Conservation (phyloP, 2,113 vertebrate genomes). For the Oryzias celebensis region DNA sequence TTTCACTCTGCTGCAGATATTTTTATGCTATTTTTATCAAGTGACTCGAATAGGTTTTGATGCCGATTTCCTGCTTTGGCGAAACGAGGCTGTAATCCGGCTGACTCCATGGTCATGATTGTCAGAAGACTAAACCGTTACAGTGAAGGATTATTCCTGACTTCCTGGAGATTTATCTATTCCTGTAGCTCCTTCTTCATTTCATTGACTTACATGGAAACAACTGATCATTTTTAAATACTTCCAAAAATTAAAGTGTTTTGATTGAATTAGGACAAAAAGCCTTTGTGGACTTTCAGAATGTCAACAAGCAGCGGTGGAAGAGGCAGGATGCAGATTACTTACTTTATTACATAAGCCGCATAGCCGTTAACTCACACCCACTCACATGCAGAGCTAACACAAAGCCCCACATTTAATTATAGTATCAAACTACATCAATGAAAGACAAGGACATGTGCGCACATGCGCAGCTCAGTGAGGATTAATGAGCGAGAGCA, state of each 20-base stretch:
- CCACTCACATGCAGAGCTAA: constrained; percentile 5
- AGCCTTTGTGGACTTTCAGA: constrained; percentile 33
- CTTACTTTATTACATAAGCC: constrained; percentile 28
- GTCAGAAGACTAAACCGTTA: constrained; percentile 25
- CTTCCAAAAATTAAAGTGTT: constrained; percentile 40
- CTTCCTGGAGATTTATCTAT: constrained; percentile 1
- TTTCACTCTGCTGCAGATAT: constrained; percentile 54
- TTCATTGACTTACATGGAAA: not conserved
- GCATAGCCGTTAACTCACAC: not conserved
- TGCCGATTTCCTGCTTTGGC: constrained; percentile 48
- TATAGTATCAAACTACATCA: constrained; percentile 14
- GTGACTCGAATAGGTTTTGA: constrained; percentile 34
- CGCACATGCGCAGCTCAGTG: constrained; percentile 16
- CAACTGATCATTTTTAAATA: constrained; percentile 4
- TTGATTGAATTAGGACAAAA: constrained; percentile 43
- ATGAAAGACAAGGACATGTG: constrained; percentile 11
- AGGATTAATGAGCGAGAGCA: constrained; percentile 31
- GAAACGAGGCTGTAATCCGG: constrained; percentile 43
- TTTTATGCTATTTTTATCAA: constrained; percentile 43
- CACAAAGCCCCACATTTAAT: constrained; percentile 11
- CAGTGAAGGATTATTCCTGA: constrained; percentile 10
- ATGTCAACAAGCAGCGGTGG: constrained; percentile 32
- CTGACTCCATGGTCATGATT: constrained; percentile 31
- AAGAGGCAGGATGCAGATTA: constrained; percentile 38
- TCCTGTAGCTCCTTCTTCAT: not conserved